Conservation (phyloP, 2,888 invertebrate species). For the Dryadula phaetusa region DNA sequence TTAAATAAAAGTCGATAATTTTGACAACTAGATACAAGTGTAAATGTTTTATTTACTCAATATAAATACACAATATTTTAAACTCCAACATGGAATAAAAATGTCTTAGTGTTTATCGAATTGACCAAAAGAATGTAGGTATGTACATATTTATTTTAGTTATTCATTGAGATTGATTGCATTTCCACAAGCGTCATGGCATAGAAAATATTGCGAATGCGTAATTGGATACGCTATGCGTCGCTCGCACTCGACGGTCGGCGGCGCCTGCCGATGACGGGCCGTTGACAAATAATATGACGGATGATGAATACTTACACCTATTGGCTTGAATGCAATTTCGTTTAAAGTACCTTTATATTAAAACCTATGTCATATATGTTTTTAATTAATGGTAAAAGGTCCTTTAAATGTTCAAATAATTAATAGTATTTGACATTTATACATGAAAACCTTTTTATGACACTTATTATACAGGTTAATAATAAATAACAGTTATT, state of each 20-base stretch:
- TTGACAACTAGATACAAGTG: too few relatives aligned
- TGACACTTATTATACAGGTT: too few relatives aligned
- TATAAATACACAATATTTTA: too few relatives aligned
- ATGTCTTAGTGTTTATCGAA: background rate
- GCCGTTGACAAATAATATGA: conserved; percentile 79
- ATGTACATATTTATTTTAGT: conserved; percentile 3
- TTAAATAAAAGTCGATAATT: too few relatives aligned
- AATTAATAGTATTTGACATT: too few relatives aligned
- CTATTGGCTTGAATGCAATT: conserved; percentile 68
- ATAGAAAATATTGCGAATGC: conserved; percentile 81
- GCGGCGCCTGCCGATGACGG: conserved; percentile 72
- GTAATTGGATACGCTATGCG: conserved; percentile 77
- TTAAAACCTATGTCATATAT: conserved; percentile 10
- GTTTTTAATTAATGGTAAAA: background rate
- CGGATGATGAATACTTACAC: conserved; percentile 59
- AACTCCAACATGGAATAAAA: too few relatives aligned
- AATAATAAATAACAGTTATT: background rate
- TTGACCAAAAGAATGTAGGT: background rate
- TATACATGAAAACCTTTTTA: too few relatives aligned
- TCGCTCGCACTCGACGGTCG: conserved; percentile 69
- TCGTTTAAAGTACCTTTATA: conserved; percentile 53
- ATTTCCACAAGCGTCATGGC: conserved; percentile 69
- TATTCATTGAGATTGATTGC: conserved; percentile 72
- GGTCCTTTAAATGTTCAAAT: background rate
- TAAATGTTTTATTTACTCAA: too few relatives aligned